phyloP scores from a whole-genome alignment of 2,888 invertebrate species.

The Sarcophaga caerulescens region DNA sequence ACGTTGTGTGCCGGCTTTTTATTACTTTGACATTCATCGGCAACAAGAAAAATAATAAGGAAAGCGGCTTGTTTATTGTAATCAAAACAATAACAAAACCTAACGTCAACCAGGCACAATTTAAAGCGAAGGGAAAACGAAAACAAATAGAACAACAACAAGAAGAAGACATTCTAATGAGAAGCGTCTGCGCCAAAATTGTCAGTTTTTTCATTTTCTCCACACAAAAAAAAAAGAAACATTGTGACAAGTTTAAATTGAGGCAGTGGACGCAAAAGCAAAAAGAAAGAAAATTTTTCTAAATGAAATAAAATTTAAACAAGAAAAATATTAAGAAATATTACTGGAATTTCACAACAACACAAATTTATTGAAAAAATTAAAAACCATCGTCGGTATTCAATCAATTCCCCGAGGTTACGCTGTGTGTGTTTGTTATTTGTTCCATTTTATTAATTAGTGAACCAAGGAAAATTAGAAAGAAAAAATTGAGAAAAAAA shows the following conservation, averaged over 20 bases:
- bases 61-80: slow-evolving; percentile 1
- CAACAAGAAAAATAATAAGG: neutral
- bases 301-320: no score
- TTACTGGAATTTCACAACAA: no score
- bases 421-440: no score
- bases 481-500: no score
- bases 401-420: no score
- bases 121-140: neutral
- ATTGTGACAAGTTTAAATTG: neutral
- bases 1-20: slow-evolving; percentile 34
- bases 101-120: neutral
- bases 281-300: neutral
- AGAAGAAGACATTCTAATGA: neutral
- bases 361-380: no score
- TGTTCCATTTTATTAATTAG: no score
- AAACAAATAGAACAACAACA: neutral
- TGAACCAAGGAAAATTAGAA: no score
- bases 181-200: slow-evolving; percentile 53
- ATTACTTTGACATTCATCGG: neutral
- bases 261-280: neutral
- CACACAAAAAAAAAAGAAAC: neutral
- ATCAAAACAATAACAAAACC: neutral
- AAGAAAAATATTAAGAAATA: no score
- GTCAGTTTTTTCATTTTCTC: slow-evolving; percentile 39
- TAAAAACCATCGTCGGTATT: no score